These are phyloP conservation scores for Porites lobata DNA, from an alignment of 92 coral and sea anemone species.

Conservation along the genomic window DNA sequence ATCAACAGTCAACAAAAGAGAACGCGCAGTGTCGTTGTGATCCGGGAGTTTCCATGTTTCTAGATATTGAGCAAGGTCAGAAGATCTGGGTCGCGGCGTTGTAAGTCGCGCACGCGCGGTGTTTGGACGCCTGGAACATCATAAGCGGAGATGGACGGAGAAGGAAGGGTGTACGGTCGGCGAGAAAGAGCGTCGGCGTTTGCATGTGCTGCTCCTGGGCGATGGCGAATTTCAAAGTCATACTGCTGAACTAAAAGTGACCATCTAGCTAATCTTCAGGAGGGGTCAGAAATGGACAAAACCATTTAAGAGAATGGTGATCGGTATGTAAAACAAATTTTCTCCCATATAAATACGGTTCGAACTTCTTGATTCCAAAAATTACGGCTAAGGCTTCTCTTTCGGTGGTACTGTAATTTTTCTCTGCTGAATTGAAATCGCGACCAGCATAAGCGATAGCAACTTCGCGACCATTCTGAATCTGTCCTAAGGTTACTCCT, in stretches of 20 bases:
- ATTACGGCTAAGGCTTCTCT: conserved; percentile 67
- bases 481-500: conserved; percentile 59
- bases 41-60: conserved; percentile 46
- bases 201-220: conserved; percentile 52
- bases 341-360: conserved; percentile 44
- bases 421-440: conserved; percentile 47
- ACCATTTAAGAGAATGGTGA: conserved; percentile 60
- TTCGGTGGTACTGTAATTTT: conserved; percentile 65
- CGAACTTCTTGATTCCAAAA: conserved; percentile 56
- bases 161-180: conserved; percentile 20
- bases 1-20: conserved; percentile 36
- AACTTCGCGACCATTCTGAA: conserved; percentile 45
- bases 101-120: conserved; percentile 33
- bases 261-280: conserved; percentile 63
- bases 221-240: conserved; percentile 61
- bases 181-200: conserved; percentile 73
- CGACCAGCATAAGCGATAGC: conserved; percentile 68
- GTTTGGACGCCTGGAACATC: conserved; percentile 28
- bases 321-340: conserved; percentile 64
- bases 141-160: neutral
- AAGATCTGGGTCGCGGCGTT: conserved; percentile 59
- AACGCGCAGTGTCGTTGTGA: conserved; percentile 14
- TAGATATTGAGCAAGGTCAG: conserved; percentile 50
- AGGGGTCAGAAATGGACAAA: conserved; percentile 34
- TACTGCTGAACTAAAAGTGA: conserved; percentile 45